Evolutionary conservation across 2,113 vertebrate species (phyloP).

Genomic region (Cryptotis parvus): DNA sequence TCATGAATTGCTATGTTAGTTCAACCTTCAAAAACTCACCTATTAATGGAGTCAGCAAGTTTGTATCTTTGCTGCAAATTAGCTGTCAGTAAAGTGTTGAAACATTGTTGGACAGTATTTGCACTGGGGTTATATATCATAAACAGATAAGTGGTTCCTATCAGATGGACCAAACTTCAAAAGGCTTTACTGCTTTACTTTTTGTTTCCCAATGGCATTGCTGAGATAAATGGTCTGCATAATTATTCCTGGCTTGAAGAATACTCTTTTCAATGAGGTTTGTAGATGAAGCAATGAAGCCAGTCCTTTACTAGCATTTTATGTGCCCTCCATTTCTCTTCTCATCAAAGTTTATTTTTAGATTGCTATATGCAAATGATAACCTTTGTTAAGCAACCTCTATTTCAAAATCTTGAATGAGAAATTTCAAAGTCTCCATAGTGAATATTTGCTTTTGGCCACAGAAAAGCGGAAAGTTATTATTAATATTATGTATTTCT

Average conservation of each 20-base stretch:
- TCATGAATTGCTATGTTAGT: background rate
- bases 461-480: slow-evolving; percentile 29
- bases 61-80: slow-evolving; percentile 44
- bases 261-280: slow-evolving; percentile 36
- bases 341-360: slow-evolving; percentile 64
- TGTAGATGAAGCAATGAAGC: slow-evolving; percentile 13
- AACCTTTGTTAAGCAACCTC: slow-evolving; percentile 54
- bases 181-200: slow-evolving; percentile 31
- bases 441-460: slow-evolving; percentile 3
- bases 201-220: slow-evolving; percentile 26
- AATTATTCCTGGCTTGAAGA: slow-evolving; percentile 57
- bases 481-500: slow-evolving; percentile 32
- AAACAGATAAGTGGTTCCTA: slow-evolving; percentile 2
- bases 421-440: slow-evolving; percentile 62
- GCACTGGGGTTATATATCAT: slow-evolving; percentile 6
- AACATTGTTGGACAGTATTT: slow-evolving; percentile 10
- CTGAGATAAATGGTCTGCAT: slow-evolving; percentile 45
- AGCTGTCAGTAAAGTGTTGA: slow-evolving; percentile 14
- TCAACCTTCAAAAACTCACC: slow-evolving; percentile 53
- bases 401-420: slow-evolving; percentile 67
- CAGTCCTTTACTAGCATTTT: slow-evolving; percentile 45
- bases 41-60: slow-evolving; percentile 35
- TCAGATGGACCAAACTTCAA: slow-evolving; percentile 40
- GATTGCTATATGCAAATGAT: slow-evolving; percentile 60
- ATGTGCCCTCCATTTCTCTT: slow-evolving; percentile 60